Percentiles rank a stretch among this genome's conserved stretches.
Conservation (phyloP, 2,113 vertebrate genomes). For the Gavialis gangeticus region DNA sequence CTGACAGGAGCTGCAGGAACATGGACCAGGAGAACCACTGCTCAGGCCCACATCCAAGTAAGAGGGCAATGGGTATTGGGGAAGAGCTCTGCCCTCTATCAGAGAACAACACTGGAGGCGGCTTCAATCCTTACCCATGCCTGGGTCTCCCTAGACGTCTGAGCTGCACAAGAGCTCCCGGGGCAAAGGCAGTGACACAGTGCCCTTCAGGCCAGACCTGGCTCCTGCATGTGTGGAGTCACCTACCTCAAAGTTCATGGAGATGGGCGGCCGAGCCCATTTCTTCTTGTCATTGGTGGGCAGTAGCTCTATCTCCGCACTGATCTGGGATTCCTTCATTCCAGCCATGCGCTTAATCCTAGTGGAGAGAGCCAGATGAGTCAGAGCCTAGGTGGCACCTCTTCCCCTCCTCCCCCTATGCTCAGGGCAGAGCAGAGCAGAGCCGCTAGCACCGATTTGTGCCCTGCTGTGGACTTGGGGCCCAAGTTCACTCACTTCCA, state of each 20-base stretch:
- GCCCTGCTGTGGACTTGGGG: background rate
- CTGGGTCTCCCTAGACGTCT: background rate
- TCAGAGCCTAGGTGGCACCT: background rate
- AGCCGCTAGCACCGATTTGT: background rate
- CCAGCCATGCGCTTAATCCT: conserved; percentile 99
- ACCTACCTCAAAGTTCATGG: conserved; percentile 99
- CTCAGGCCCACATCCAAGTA: background rate
- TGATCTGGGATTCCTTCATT: conserved; percentile 99
- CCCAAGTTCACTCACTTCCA: conserved; percentile 91
- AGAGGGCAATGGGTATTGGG: no score
- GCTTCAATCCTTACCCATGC: no score
- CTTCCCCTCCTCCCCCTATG: fast-evolving
- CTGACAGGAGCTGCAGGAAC: fast-evolving
- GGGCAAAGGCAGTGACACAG: background rate
- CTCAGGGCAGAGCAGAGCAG: background rate
- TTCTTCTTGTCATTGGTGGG: conserved; percentile 99
- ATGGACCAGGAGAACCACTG: fast-evolving
- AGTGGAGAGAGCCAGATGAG: background rate
- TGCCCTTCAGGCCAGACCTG: background rate
- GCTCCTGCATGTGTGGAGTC: background rate
- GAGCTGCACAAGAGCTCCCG: background rate
- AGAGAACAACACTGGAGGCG: no score
- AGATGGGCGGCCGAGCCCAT: conserved; percentile 98
- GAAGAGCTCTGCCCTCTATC: no score
- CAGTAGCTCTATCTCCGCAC: conserved; percentile 97